Evolutionary conservation across 2,113 vertebrate genomes (phyloP), one percentile per base, ranked within the genome.

Genomic region (Aythya baeri): DNA sequence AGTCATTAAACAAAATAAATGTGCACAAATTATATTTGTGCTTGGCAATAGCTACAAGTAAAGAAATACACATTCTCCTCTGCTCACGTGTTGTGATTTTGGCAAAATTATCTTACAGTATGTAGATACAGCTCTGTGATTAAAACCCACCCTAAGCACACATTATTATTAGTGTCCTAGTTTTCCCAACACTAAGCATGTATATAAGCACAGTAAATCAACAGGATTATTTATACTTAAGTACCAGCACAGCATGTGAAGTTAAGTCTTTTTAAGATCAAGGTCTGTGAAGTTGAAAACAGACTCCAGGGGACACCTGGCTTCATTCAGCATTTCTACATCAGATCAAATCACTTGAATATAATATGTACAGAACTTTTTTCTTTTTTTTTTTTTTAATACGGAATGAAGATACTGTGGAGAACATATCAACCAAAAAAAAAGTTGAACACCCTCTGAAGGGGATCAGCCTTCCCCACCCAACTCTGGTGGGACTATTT

Each of bases 151-250:
- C 66, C 58, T 52, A 91, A 78, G 71, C 57, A 52, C 15, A 34
- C 13, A 44, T 38, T 84, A 54, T 32, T 52, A 72, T 50, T 78
- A 92, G 91, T 1, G 18, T 25, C 77, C 44, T 84, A 63, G 72
- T 94, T 87, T 89, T 73, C 67, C 79, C 83, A 76, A 77, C 32
- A 77, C 23, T 34, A 58, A 85, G 38, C 4, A 13, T 1, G 11
- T 58, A 79, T 32, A 81, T 67, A 86, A 90, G 61, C 66, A 81
- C 29, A 54, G 62, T 68, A 92, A 75, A 94, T 86, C 74, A 85
- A 91, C 34, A 54, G 49, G 70, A 93, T 86, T 91, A 73, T 89
- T 96, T 75, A 61, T 87, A 58, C 44, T 87, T 89, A 89, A 90
- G 79, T 57, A 94, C 27, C 38, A 79, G 86, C 71, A 66, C 50